Evolutionary conservation across 2,113 vertebrate species (phyloP), one percentile per base, ranked within the genome.

Genomic region (Suncus etruscus): DNA sequence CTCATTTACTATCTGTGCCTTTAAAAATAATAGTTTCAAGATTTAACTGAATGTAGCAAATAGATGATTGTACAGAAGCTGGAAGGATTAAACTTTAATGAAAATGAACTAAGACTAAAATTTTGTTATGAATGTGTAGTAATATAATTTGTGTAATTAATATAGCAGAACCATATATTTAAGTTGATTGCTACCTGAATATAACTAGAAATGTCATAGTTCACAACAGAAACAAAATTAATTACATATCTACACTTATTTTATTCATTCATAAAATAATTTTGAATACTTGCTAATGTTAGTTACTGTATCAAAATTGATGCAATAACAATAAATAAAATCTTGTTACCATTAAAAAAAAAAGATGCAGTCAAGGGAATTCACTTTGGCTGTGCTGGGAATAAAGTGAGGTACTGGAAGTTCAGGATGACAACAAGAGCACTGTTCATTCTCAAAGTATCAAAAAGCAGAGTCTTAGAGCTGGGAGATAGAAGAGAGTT

Each of bases 1-100:
- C 54, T 92, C 51, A 61, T 20, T 61, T 61, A 61, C 58, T 20
- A 51, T 22, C 66, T 54, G 11, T 83, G 8, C 66, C 61, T 89
- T 91, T 9, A 74, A 78, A n/a, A 82, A 11, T 89, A 66, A 72
- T 85, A 63, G 29, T 83, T 86, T 91, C 74, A 58, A 32, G 66
- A 72, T 81, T 0, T 69, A 81, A 72, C 65, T 79, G n/a, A 15
- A 63, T 54, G 8, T 31, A 61, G 4, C 39, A 79, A 39, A 12
- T 12, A 66, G 47, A 24, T 54, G 61, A 27, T n/a, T 86, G 63
- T 11, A 7, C 25, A 86, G 86, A 45, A 68, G 32, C 22, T 78
- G 39, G 12, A 86, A 83, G 8, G 27, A 66, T 29, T 66, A 16
- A 61, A 54, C 11, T 66, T 66, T 66, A 66, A 66, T 27, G 16